Evolutionary conservation across 1,140 invertebrate genomes (phyloP), one percentile per base, ranked within the genome.

Genomic region (Rhagoletis pomonella): DNA sequence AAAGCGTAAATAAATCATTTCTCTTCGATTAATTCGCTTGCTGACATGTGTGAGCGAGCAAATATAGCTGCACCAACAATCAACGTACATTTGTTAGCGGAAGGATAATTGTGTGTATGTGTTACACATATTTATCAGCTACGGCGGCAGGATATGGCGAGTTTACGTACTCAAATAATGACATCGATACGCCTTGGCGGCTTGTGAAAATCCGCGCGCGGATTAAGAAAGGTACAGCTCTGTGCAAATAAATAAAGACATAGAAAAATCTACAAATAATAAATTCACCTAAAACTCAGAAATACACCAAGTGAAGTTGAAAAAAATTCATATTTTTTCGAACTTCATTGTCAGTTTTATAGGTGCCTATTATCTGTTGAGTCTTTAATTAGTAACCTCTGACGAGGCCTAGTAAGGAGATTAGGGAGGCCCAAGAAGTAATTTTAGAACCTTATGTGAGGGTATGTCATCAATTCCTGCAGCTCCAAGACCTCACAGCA

Each of bases 11-110:
- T 92, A 92, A 92, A 92, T 92, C 91, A 92, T 92, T 92, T 92
- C 91, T 92, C 91, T 91, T 91, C 91, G 91, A 92, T 92, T 92
- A 92, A 92, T 92, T 92, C 91, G 90, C 90, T 92, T 92, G 91
- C 91, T 91, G 91, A 92, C 91, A 92, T 92, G 91, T 92, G 90
- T 88, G 84, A 85, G 73, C 73, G 44, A 85, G 84, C 39, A 85
- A 85, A 85, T 60, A 59, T 19, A 58, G 0, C 39, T 47, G 17
- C 42, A 73, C 29, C 29, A 29, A 29, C 29, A 29, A 29, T 29
- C 29, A 29, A 29, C 29, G 29, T 55, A 81, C 73, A 55, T 81
- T 55, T 81, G 73, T 55, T 29, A 29, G 55, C 6, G 4, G 42
- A 17, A 29, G 29, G 1, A 39, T 39, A 39, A 29, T 4, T 42